Evolutionary conservation across 2,888 invertebrate species (phyloP), one percentile per base, ranked within the genome.

Genomic region (Tenthredo mesomela): DNA sequence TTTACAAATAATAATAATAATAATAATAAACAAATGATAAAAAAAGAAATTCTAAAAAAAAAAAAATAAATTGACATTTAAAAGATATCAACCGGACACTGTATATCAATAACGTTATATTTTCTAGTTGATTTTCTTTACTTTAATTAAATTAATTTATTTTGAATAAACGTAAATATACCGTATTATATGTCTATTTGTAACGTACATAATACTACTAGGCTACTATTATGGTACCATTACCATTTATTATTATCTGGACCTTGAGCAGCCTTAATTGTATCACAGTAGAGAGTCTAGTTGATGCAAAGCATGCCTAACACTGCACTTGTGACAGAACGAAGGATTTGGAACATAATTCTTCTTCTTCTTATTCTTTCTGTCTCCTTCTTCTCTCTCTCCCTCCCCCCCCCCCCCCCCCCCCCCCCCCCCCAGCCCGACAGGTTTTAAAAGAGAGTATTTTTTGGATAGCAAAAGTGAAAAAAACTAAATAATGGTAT

Each of bases 161-260:
- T 33, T 25, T 6, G 33, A 67, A 33, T 67, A 29, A 33, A 67
- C 18, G 33, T 25, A 67, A 18, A 18, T 67, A 18, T 67, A 67
- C 18, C 29, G 1, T 29, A 29, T 1, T 67, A 67, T 33, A 15
- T 67, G 25, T 67, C 67, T 67, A 67, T 18, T 25, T 61, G 9
- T 61, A 61, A 61, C 25, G 10, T 61, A 61, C 25, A 67, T 67
- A 67, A 29, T 29, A 29, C 29, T 29, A 29, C 29, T 67, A 67
- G 67, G 67, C n/a, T 67, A 73, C n/a, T 43, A 73, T n/a, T 50
- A 77, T 29, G 18, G 40, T 54, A 54, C 50, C 50, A 50, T 80
- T 80, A 80, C 58, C 80, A 80, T 80, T 80, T 80, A 80, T 80
- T 80, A 80, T 80, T 80, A 80, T 80, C 61, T 61, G 58, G 61